Conservation (phyloP, 2,113 vertebrate species). For the Condylura cristata region DNA sequence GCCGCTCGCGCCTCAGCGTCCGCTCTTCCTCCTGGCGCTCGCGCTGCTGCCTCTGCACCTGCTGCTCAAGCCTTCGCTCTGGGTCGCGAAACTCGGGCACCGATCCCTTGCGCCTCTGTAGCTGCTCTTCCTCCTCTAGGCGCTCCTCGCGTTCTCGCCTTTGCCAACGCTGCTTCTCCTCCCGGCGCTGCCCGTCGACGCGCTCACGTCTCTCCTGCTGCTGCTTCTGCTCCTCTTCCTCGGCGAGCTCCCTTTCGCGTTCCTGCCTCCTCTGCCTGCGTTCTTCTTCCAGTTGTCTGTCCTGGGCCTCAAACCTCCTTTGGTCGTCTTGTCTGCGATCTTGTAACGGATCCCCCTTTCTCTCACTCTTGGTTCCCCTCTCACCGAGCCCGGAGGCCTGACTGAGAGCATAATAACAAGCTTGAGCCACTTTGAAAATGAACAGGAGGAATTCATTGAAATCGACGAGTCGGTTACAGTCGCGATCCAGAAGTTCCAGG, state of each 20-base stretch:
- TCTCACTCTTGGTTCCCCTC: not conserved
- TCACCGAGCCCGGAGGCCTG: constrained; percentile 34
- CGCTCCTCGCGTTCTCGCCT: not conserved
- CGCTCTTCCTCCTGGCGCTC: not conserved
- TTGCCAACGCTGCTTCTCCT: constrained; percentile 30
- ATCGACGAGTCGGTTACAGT: constrained; percentile 72
- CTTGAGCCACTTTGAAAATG: constrained; percentile 81
- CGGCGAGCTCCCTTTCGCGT: constrained; percentile 10
- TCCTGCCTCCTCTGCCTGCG: constrained; percentile 32
- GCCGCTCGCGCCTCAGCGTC: rapidly evolving
- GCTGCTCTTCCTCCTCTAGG: not conserved
- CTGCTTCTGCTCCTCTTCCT: not conserved
- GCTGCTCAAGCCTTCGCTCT: not conserved
- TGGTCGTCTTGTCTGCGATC: constrained; percentile 52
- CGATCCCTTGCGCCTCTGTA: not conserved
- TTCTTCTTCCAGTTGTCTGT: constrained; percentile 51
- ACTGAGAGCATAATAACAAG: constrained; percentile 75
- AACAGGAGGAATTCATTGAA: constrained; percentile 85
- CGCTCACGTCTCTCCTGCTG: not conserved
- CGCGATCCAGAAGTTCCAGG: constrained; percentile 85
- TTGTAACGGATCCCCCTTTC: not conserved
- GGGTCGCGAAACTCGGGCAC: not conserved
- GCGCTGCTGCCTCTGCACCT: not conserved
- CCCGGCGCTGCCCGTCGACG: not conserved
- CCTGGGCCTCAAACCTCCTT: constrained; percentile 1